phyloP scores from a whole-genome alignment of 2,888 invertebrate genomes.

The Pherbina coryleti region DNA sequence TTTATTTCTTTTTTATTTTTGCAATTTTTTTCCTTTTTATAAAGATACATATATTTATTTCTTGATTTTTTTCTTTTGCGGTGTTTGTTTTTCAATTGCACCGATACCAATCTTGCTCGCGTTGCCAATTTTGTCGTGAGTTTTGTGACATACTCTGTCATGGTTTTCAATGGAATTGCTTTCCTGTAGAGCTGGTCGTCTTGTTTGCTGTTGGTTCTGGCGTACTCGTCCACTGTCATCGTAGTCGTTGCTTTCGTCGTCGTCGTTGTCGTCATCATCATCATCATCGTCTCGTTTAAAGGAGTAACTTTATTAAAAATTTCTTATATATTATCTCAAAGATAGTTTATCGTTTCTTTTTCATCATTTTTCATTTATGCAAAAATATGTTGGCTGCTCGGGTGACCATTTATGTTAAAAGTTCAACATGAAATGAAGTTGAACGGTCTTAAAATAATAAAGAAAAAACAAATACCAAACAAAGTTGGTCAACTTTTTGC shows the following conservation, averaged over 20 bases:
- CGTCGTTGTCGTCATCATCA: constrained; percentile 41
- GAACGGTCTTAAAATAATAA: constrained; percentile 12
- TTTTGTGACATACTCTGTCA: constrained; percentile 54
- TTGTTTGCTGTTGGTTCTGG: constrained; percentile 36
- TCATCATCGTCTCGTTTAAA: constrained; percentile 39
- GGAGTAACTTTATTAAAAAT: constrained; percentile 45
- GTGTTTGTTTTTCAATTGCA: constrained; percentile 18
- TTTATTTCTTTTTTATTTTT: not conserved
- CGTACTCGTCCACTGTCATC: constrained; percentile 39
- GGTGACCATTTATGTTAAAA: constrained; percentile 22
- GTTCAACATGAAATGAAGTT: constrained; percentile 15
- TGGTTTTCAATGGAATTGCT: constrained; percentile 44
- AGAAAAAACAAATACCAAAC: not conserved
- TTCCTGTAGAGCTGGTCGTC: constrained; percentile 28
- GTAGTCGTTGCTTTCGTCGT: constrained; percentile 14
- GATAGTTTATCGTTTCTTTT: constrained; percentile 46
- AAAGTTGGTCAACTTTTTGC: constrained; percentile 17
- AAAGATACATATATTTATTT: constrained; percentile 8
- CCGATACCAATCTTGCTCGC: constrained; percentile 29
- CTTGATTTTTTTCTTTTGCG: constrained; percentile 11
- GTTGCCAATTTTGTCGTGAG: constrained; percentile 51
- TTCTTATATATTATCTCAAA: not conserved
- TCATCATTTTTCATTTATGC: constrained; percentile 62
- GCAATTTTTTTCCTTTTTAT: not conserved
- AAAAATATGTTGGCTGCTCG: constrained; percentile 48